Evolutionary conservation across 2,888 invertebrate species (phyloP).

Genomic region (Nemapogon koenigi): DNA sequence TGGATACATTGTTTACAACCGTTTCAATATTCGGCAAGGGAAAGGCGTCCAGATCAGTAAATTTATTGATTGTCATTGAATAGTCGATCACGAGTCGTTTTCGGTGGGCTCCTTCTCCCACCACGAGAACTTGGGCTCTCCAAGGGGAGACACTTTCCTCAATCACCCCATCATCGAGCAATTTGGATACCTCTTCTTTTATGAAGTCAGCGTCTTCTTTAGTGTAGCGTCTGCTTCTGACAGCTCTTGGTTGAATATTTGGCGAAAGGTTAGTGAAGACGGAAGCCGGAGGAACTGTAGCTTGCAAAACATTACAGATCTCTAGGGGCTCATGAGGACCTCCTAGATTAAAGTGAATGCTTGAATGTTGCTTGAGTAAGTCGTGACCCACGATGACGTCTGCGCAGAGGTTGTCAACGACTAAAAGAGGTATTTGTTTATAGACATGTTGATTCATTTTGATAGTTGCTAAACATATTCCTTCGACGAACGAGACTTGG

Average conservation of each 20-base stretch:
- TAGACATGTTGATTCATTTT: too few relatives aligned
- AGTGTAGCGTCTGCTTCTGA: background rate
- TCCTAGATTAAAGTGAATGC: too few relatives aligned
- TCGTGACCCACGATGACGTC: too few relatives aligned
- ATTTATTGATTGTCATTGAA: slow-evolving; percentile 1
- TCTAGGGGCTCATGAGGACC: too few relatives aligned
- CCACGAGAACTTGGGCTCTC: slow-evolving; percentile 1
- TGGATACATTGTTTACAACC: background rate
- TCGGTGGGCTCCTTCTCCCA: background rate
- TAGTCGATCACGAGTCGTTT: background rate
- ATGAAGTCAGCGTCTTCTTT: background rate
- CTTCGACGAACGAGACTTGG: too few relatives aligned
- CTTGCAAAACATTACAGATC: too few relatives aligned
- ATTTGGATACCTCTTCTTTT: background rate
- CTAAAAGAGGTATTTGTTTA: too few relatives aligned
- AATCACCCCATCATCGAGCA: slow-evolving; percentile 2
- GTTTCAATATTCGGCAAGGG: background rate
- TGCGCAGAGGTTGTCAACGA: too few relatives aligned
- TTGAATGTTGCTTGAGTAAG: too few relatives aligned
- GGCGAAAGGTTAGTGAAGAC: background rate
- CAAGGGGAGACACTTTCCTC: slow-evolving; percentile 5
- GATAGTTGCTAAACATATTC: too few relatives aligned
- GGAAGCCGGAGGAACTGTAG: too few relatives aligned
- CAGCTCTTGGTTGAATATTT: background rate
- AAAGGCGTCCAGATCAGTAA: slow-evolving; percentile 5